Base-by-base conservation (phyloP, 1,140 invertebrate genomes). In the Tachypleus tridentatus region DNA sequence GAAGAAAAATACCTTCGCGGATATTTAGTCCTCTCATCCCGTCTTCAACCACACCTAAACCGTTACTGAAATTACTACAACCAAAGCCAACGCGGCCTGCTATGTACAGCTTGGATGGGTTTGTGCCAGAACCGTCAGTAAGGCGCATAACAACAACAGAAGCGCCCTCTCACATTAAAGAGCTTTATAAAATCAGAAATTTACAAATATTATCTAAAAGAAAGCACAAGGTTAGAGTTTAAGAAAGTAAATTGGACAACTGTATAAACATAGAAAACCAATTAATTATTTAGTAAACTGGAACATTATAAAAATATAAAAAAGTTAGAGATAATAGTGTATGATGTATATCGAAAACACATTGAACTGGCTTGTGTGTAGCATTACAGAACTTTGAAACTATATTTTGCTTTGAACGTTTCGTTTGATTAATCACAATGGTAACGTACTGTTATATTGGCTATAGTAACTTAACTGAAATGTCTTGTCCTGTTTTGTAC, bases 91-190 rank as follows among this genome's bases (percentile, higher is more conserved):
- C 66, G 3, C 62, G 73, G 47, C 73, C 73, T 0, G 71, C 71
- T 51, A 73, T 72, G 62, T 74, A 74, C 66, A 68, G 65, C 50
- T 60, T 74, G 49, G 69, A 74, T 54, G 73, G 73, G 4, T 74
- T 71, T 51, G 72, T 74, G 51, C 73, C 73, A 5, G 70, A 69
- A 58, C 73, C 73, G 4, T 74, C 73, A 8, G 53, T 71, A 7
- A 59, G 67, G 47, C 57, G 67, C 5, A 67, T 68, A 3, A 65
- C 61, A 4, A 62, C 68, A 49, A 72, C 68, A 3, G 61, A 64
- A 58, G 59, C 65, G 2, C 70, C 70, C n/a, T 49, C 53, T 4
- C 5, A 71, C 10, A 63, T 65, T 53, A 53, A 29, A 29, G 29
- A 29, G 2, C 29, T 29, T 29, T 29, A 29, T 29, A 60, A 8